Conservation (phyloP, 2,113 vertebrate species). For the Prionailurus viverrinus region DNA sequence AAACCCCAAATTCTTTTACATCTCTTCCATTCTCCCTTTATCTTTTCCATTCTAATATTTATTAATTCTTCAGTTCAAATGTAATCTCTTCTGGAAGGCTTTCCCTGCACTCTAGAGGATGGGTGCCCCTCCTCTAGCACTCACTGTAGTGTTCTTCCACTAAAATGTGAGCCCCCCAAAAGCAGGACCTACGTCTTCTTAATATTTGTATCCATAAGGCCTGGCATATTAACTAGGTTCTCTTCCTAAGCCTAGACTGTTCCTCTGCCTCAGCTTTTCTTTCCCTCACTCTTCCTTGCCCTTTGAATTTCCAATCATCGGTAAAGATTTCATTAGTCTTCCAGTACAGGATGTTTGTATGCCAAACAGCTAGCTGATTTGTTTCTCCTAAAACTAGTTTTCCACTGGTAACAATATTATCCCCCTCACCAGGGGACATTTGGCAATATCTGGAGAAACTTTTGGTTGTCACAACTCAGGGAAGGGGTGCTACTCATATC, state of each 20-base stretch:
- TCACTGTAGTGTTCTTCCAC: slow-evolving; percentile 4
- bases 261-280: not conserved
- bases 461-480: not conserved
- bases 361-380: not conserved
- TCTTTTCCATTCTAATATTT: slow-evolving; percentile 46
- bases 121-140: not conserved
- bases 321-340: slow-evolving; percentile 38
- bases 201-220: not conserved
- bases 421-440: not conserved
- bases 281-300: not conserved
- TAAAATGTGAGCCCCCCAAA: slow-evolving; percentile 3
- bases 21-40: not conserved
- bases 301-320: slow-evolving; percentile 36
- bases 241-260: slow-evolving; percentile 32
- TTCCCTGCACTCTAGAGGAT: not conserved
- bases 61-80: slow-evolving; percentile 21
- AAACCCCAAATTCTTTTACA: slow-evolving; percentile 36
- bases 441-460: not conserved
- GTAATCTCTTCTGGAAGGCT: slow-evolving; percentile 22
- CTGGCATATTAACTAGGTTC: slow-evolving; percentile 34
- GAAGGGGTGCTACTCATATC: not conserved
- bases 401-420: not conserved
- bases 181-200: not conserved
- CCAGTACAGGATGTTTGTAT: not conserved
- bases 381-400: not conserved